These are phyloP conservation scores for Turdus rufiventris DNA, from an alignment of 2,113 vertebrate species.

Conservation along the genomic window DNA sequence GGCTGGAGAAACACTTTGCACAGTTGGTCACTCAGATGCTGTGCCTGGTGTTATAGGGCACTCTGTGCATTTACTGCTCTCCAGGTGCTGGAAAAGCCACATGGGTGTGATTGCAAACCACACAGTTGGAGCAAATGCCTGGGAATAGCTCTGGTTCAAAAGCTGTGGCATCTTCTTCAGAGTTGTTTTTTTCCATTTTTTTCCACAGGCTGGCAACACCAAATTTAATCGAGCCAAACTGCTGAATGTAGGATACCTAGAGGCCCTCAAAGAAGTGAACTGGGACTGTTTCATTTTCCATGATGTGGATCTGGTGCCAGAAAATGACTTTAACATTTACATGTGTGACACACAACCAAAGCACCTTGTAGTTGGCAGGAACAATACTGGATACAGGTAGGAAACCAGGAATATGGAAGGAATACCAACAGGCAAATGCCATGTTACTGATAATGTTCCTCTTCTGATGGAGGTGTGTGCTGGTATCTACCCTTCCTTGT, in stretches of 20 bases:
- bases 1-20: not conserved
- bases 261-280: slow-evolving; percentile 86
- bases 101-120: accelerated
- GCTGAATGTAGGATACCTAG: slow-evolving; percentile 92
- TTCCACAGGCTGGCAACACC: slow-evolving; percentile 79
- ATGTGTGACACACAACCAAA: slow-evolving; percentile 87
- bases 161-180: not conserved
- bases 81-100: not conserved
- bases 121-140: accelerated
- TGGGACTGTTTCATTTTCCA: slow-evolving; percentile 98
- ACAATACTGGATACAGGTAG: slow-evolving; percentile 94
- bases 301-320: slow-evolving; percentile 93
- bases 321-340: slow-evolving; percentile 93
- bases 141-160: not conserved
- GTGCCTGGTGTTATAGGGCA: accelerated
- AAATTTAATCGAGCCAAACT: slow-evolving; percentile 96
- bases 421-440: not conserved
- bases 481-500: not conserved
- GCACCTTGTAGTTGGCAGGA: slow-evolving; percentile 94
- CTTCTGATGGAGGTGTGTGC: not conserved
- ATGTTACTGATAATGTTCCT: not conserved
- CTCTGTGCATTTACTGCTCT: not conserved
- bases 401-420: not conserved
- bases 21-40: accelerated
- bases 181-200: not conserved